Evolutionary conservation across 2,888 invertebrate genomes (phyloP), one percentile per base, ranked within the genome.

Genomic region (Pasiphila rectangulata): DNA sequence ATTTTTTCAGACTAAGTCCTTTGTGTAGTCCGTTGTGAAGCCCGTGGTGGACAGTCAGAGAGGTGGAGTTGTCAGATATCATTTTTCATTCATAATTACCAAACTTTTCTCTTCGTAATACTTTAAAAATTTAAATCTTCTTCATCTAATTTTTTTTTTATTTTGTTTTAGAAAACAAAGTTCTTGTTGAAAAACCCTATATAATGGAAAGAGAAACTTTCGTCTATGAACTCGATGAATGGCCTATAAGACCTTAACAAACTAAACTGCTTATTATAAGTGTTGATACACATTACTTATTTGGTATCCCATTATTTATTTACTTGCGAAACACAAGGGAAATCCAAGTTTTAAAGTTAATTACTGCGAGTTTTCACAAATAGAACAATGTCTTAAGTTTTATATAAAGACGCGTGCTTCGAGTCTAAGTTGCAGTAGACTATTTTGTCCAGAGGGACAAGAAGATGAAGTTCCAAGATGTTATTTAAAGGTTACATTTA

Each of bases 271-370:
- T 6, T 12, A 4, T 25, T 10, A 25, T 12, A 7, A 30, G n/a
- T 15, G 29, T 3, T 32, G 6, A 19, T 19, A 17, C 32, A 17
- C 32, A 32, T 19, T 17, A 10, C 32, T 32, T 32, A 19, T 32
- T 32, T 19, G 10, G n/a, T n/a, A n/a, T n/a, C n/a, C n/a, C n/a
- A n/a, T 32, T 32, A 32, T 32, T 32, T 32, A 32, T 5, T 19
- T 6, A 10, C 13, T 27, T 7, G 27, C 12, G 12, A 27, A 32
- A 32, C 32, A 32, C 32, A 17, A 10, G 17, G 32, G 37, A 44
- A 35, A 37, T 38, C 29, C 32, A 15, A 46, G 34, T 40, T 49
- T 37, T 36, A 30, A 20, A 45, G 21, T 37, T 41, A 20, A 49
- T 37, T 45, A 37, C 12, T 37, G 21, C 10, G 36, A 25, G 32